Conservation (phyloP, 1,140 invertebrate species). For the Drosophila ananassae region DNA sequence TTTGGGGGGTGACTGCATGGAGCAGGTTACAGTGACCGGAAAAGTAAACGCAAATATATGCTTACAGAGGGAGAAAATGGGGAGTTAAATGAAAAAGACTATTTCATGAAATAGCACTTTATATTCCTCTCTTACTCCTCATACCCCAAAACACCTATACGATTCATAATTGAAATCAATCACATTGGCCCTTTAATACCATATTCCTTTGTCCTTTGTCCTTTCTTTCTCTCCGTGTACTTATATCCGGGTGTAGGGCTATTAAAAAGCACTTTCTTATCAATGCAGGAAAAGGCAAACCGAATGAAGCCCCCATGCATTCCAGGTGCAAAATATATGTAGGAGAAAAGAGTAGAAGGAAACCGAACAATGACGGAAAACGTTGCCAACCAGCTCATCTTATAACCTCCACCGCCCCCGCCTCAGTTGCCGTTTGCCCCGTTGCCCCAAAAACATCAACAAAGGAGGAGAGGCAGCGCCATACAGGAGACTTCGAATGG, state of each 20-base stretch:
- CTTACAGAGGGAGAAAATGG: background rate
- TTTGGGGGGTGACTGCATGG: slow-evolving; percentile 13
- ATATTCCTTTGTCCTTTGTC: background rate
- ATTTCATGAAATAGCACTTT: no score
- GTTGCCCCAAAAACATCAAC: slow-evolving; percentile 17
- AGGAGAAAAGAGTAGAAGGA: slow-evolving; percentile 2
- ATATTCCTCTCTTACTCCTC: background rate
- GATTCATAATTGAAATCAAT: slow-evolving; percentile 34
- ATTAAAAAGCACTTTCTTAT: slow-evolving; percentile 76
- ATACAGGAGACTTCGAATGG: slow-evolving; percentile 17
- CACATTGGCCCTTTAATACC: slow-evolving; percentile 3
- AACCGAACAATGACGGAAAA: slow-evolving; percentile 46
- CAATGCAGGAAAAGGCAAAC: slow-evolving; percentile 53
- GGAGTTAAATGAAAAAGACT: background rate
- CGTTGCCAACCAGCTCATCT: slow-evolving; percentile 31
- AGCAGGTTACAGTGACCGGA: slow-evolving; percentile 15
- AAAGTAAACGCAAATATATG: background rate
- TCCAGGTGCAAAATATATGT: slow-evolving; percentile 48
- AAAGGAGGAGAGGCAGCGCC: background rate
- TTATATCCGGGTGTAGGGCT: slow-evolving; percentile 53
- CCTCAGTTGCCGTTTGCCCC: background rate
- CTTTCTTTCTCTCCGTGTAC: slow-evolving; percentile 18
- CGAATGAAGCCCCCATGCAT: slow-evolving; percentile 60
- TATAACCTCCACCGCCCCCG: background rate
- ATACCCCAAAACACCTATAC: background rate